Percentiles rank a stretch among this genome's conserved stretches.
Evolutionary conservation across 2,888 invertebrate species (phyloP).

Genomic region (Caenorhabditis virilis): DNA sequence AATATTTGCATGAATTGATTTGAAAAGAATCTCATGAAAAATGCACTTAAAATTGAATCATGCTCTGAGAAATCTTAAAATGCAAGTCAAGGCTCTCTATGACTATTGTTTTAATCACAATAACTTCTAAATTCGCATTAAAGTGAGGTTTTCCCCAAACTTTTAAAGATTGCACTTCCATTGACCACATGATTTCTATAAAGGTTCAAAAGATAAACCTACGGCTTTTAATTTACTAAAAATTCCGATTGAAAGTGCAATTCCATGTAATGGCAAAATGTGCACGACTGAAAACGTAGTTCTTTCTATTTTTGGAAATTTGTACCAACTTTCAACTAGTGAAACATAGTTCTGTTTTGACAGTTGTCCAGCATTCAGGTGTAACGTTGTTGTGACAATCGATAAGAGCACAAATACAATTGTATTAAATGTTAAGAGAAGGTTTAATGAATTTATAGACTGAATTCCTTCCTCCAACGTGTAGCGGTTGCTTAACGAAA

Average conservation of each 20-base stretch:
- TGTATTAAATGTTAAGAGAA: conserved; percentile 4
- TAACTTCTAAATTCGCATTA: too few relatives aligned
- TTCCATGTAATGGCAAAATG: conserved; percentile 15
- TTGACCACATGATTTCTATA: too few relatives aligned
- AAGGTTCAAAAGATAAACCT: too few relatives aligned
- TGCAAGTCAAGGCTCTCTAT: too few relatives aligned
- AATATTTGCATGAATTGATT: too few relatives aligned
- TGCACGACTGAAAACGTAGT: conserved; percentile 6
- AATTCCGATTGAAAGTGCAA: conserved; percentile 6
- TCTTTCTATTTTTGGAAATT: neutral
- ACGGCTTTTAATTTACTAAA: neutral
- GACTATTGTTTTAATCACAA: too few relatives aligned
- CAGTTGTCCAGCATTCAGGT: conserved; percentile 4
- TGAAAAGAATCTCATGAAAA: too few relatives aligned
- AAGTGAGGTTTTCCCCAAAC: too few relatives aligned
- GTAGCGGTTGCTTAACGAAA: conserved; percentile 12
- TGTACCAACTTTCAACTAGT: conserved; percentile 14
- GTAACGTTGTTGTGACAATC: conserved; percentile 9
- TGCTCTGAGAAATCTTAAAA: too few relatives aligned
- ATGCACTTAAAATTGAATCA: too few relatives aligned
- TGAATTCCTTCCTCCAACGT: conserved; percentile 19
- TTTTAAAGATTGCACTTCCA: too few relatives aligned
- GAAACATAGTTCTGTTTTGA: conserved; percentile 9
- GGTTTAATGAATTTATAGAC: conserved; percentile 9
- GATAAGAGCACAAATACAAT: conserved; percentile 12